Evolutionary conservation across 1,140 invertebrate genomes (phyloP), one percentile per base, ranked within the genome.

Genomic region (Zaprionus vittiger): DNA sequence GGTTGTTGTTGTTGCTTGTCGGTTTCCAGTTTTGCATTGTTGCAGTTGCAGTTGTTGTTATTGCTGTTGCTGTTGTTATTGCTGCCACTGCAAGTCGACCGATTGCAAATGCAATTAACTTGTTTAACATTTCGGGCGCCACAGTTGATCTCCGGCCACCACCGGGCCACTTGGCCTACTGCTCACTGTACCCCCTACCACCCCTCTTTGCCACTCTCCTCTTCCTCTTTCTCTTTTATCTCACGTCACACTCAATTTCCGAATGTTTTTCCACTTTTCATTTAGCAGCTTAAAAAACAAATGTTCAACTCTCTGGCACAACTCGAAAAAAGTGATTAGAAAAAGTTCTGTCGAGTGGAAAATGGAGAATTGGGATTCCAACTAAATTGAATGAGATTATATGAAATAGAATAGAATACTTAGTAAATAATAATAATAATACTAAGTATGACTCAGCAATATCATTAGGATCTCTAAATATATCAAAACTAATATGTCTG

Each of bases 41-140:
- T 79, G 77, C 60, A 41, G 59, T 74, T 34, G 44, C 47, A 54
- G 44, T 34, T 47, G 62, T 64, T 31, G 62, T 47, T 17, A 20
- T 38, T 44, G 34, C 38, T 22, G 52, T 41, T 31, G 56, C 11
- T 28, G 47, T 44, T 71, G 49, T 37, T 38, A 14, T 22, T 22
- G 28, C 20, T 22, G n/a, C 60, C 37, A 26, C 52, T 41, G 28
- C 24, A 22, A 56, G 22, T 49, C 20, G 24, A 34, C 61, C 69
- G 55, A 47, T 77, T 72, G 77, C 66, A 79, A 81, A 79, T 79
- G 79, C 77, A 81, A 81, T 81, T 81, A 81, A 79, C 79, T 81
- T 79, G 79, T 81, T 70, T 61, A 68, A 60, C 68, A 69, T 73
- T 80, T 73, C 65, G 47, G 73, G 73, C 73, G 68, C 68, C 68